Base-by-base conservation (phyloP, 2,797 vertebrate genomes). In the Enteromius paludinosus region DNA sequence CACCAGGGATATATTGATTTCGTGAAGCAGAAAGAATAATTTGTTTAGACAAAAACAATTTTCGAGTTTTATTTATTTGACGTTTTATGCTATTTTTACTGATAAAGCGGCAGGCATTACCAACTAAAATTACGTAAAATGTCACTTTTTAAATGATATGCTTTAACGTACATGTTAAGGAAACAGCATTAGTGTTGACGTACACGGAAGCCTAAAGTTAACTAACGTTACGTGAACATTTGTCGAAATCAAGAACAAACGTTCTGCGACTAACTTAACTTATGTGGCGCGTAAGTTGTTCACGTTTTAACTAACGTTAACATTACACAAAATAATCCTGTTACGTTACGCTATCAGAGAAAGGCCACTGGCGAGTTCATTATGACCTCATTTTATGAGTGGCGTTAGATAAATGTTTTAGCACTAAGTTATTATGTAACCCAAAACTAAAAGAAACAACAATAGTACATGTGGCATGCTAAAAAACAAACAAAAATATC, bases 391-490 rank as follows among this genome's bases (percentile, higher is more conserved):
- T 33, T 7, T 7, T n/a, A 14, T 52, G 5, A 14, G 18, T 35
- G 28, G 28, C 45, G 1, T 11, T n/a, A 52, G 1, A 33, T 0
- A 49, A 20, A 14, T 1, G 10, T 52, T 20, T n/a, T 33, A 71
- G 1, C 0, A 49, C 2, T 4, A 30, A 30, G 28, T 30, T 30
- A 47, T 14, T 1, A 10, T 45, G 6, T 70, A 45, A 23, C 1
- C 23, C 14, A 28, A 69, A 70, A 28, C 7, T 5, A 1, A 17
- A 47, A 5, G 4, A 25, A 25, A 59, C 54, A 0, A 61, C 11
- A 28, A 12, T 3, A 15, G 6, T 62, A 62, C 28, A 61, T 0
- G 14, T 28, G 2, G 11, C 14, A 6, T 5, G 0, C 0, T 12
- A 12, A 14, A 3, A 45, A 4, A 45, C 3, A 25, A 14, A 12